Conservation (phyloP, 2,888 invertebrate species). For the Argyra leucocephala region DNA sequence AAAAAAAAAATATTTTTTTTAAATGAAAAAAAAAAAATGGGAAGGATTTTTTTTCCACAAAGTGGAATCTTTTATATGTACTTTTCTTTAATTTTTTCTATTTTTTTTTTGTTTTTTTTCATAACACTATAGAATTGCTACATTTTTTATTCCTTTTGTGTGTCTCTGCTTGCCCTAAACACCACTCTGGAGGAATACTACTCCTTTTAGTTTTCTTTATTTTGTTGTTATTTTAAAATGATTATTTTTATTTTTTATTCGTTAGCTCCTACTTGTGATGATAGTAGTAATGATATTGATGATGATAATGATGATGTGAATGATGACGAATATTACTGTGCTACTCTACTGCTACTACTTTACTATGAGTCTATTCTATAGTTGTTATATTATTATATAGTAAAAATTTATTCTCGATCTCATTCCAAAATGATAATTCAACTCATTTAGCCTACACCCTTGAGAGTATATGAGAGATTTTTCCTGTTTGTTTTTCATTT, state of each 20-base stretch:
- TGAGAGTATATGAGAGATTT: not conserved
- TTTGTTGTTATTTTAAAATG: not conserved
- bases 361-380: not conserved
- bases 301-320: not conserved
- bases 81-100: too few relatives aligned
- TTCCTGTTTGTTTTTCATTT: not conserved
- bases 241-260: too few relatives aligned
- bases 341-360: too few relatives aligned
- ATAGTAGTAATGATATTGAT: not conserved
- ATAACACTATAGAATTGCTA: conserved; percentile 6
- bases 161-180: not conserved
- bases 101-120: not conserved
- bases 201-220: not conserved
- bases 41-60: not conserved
- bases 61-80: not conserved
- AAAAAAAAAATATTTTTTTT: too few relatives aligned
- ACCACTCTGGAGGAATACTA: not conserved
- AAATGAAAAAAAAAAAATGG: not conserved
- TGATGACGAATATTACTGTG: too few relatives aligned
- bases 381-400: not conserved
- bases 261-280: not conserved
- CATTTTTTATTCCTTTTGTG: conserved; percentile 4
- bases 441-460: not conserved
- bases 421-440: conserved; percentile 6
- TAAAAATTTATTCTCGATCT: not conserved